Conservation (phyloP, 35 echinoderm and acorn worm species). For the Diadema setosum region DNA sequence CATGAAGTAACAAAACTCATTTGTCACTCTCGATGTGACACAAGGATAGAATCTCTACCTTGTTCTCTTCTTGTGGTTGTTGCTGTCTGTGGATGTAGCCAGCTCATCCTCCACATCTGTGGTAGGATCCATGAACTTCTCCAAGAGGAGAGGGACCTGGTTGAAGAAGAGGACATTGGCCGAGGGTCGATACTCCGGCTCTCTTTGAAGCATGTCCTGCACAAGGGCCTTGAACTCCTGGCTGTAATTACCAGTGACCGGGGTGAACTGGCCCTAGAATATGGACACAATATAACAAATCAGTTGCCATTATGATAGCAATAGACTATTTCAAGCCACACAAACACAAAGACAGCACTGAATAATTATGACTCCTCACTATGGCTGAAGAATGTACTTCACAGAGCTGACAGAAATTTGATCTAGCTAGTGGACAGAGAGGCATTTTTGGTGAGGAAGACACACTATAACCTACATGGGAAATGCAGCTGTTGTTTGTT, state of each 20-base stretch:
- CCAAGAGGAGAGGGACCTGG: constrained; percentile 72
- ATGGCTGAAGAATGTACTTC: too few species aligned
- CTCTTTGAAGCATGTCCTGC: constrained; percentile 95
- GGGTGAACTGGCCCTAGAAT: constrained; percentile 90
- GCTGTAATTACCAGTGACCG: constrained; percentile 92
- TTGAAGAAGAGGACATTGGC: constrained; percentile 87
- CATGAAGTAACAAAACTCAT: not conserved
- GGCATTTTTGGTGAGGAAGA: too few species aligned
- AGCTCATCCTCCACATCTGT: constrained; percentile 92
- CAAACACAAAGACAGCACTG: too few species aligned
- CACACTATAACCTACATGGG: too few species aligned
- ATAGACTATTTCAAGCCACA: too few species aligned
- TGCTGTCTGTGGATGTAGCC: constrained; percentile 46
- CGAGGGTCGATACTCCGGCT: constrained; percentile 95
- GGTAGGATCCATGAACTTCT: constrained; percentile 62
- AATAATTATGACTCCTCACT: too few species aligned
- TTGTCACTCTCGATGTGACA: not conserved
- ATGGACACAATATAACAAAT: too few species aligned
- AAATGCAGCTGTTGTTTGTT: too few species aligned
- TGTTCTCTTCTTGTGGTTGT: constrained; percentile 55
- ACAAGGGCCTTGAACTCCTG: constrained; percentile 87
- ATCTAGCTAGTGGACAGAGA: too few species aligned
- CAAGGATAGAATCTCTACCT: constrained; percentile 21
- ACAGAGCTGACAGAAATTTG: too few species aligned
- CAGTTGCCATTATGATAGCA: too few species aligned